Base-by-base conservation (phyloP, 1,140 invertebrate genomes). In the Drosophila sucinea region DNA sequence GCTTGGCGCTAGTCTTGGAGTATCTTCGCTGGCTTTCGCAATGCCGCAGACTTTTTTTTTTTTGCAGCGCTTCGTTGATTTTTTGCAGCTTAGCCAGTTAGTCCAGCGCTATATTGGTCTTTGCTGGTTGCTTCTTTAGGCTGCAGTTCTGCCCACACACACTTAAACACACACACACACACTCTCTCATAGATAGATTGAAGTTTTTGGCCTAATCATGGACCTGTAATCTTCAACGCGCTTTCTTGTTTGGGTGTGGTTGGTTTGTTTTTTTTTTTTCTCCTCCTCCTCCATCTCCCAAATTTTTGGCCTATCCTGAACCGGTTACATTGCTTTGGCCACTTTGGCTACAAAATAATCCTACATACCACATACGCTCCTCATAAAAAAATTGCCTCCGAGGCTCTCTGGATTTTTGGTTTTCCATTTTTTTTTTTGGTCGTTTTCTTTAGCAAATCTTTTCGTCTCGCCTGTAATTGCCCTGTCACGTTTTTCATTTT, bases 61-160 rank as follows among this genome's bases (percentile, higher is more conserved):
- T 85, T 79, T 79, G 82, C 82, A 77, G 79, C 82, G 82, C 82
- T 85, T 85, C 82, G 83, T 38, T 85, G 82, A 82, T 79, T 86
- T 86, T 17, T 77, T 73, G 76, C 84, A 82, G 83, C 79, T 67
- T 58, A 72, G 77, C 70, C 77, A 73, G 71, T 71, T 65, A 77
- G 83, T 87, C 83, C 83, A 87, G 83, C 83, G 73, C 83, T 86
- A 87, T 89, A 74, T 86, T 86, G 79, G 82, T 80, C 77, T 64
- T 60, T 67, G 82, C 64, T 63, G 82, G 79, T 85, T 81, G 56
- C 82, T 86, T 70, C 73, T 65, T 77, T 47, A 68, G 75, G 72
- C 83, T 76, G 79, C 79, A 76, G 82, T 86, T 86, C 82, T 86
- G 79, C 83, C 83, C 83, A 87, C 79, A 79, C 79, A 69, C 65